phyloP scores from a whole-genome alignment of 2,113 vertebrate species.

The Ceratotherium simum region DNA sequence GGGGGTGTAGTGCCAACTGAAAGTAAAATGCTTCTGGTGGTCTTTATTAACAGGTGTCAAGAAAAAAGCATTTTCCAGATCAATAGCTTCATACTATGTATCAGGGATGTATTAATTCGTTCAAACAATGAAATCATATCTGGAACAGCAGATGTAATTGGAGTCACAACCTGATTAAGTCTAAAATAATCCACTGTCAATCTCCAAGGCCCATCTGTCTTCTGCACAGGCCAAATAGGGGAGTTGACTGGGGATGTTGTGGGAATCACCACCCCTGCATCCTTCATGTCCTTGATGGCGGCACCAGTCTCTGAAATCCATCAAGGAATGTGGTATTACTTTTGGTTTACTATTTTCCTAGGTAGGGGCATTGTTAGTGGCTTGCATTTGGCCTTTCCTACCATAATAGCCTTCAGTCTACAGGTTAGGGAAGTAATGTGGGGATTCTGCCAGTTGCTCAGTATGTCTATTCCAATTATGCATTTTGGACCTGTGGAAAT shows the following conservation, averaged over 20 bases:
- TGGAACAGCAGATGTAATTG: constrained; percentile 51
- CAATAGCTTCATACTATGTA: not conserved
- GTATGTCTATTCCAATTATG: not conserved
- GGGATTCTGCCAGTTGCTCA: not conserved
- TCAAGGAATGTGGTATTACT: not conserved
- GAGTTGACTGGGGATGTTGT: not conserved
- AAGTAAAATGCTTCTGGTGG: not conserved
- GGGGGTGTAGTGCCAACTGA: not conserved
- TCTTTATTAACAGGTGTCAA: not conserved
- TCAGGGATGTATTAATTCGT: constrained; percentile 2
- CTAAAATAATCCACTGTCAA: not conserved
- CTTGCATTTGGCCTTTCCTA: not conserved
- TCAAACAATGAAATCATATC: constrained; percentile 54
- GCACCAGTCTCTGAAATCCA: not conserved
- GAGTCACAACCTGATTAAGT: constrained; percentile 46
- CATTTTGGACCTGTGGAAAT: not conserved
- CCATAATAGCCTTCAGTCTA: not conserved
- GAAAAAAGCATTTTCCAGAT: not conserved
- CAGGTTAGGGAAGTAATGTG: not conserved
- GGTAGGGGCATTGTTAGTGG: not conserved
- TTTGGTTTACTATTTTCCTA: constrained; percentile 1
- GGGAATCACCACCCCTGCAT: not conserved
- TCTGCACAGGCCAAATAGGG: not conserved
- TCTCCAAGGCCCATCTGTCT: constrained; percentile 42
- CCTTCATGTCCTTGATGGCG: not conserved